Conservation (phyloP, 2,797 vertebrate species). For the Oophaga sylvatica region DNA sequence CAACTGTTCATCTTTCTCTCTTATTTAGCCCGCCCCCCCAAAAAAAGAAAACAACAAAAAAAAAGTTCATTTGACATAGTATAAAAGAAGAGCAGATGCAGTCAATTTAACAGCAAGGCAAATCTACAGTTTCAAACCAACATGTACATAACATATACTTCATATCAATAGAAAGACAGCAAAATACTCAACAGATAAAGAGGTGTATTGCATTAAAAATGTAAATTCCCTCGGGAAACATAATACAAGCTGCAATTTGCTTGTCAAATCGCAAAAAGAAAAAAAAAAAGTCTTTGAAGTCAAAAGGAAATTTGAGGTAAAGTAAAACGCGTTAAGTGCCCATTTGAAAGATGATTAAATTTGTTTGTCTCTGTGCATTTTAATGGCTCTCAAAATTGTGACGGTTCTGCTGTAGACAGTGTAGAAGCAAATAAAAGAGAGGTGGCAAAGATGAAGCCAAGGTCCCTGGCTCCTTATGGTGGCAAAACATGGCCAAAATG, state of each 20-base stretch:
- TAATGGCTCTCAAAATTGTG: neutral
- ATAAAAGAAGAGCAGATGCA: slow-evolving; percentile 68
- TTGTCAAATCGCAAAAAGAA: slow-evolving; percentile 52
- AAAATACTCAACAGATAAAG: slow-evolving; percentile 63
- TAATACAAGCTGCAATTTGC: slow-evolving; percentile 3
- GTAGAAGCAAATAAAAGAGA: neutral
- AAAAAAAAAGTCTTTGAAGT: slow-evolving; percentile 60
- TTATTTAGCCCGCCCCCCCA: slow-evolving; percentile 60
- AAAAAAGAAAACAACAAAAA: slow-evolving; percentile 51
- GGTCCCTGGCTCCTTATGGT: neutral
- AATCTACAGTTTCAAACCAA: slow-evolving; percentile 65
- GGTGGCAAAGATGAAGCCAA: neutral
- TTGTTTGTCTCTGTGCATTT: neutral
- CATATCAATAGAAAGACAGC: slow-evolving; percentile 62
- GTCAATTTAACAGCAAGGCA: slow-evolving; percentile 68
- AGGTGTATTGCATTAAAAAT: slow-evolving; percentile 64
- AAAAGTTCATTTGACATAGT: slow-evolving; percentile 28
- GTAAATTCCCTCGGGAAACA: slow-evolving; percentile 23
- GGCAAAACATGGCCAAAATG: neutral
- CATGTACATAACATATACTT: slow-evolving; percentile 64
- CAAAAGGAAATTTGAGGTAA: slow-evolving; percentile 65
- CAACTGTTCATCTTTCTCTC: slow-evolving; percentile 66
- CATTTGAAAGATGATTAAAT: slow-evolving; percentile 44
- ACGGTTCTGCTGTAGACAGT: neutral
- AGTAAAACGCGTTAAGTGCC: slow-evolving; percentile 57